Base-by-base conservation (phyloP, 2,888 invertebrate species). In the Graphium colonna region DNA sequence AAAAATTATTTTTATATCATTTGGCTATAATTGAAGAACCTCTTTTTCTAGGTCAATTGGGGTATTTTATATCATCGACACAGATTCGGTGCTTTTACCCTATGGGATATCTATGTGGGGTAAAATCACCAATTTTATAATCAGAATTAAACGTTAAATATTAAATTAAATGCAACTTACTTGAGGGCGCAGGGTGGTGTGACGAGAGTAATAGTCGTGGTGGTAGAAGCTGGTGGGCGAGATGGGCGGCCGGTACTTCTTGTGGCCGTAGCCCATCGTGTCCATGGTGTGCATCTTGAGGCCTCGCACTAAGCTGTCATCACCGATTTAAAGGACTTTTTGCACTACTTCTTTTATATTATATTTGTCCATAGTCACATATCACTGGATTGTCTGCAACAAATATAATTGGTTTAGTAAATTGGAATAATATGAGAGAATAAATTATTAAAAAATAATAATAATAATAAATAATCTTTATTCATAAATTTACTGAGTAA, bases 251-350 rank as follows among this genome's bases (percentile, higher is more conserved):
- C 92, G 89, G 75, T 91, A 92, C 74, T 93, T 93, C 79, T 91
- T 91, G 77, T 92, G 92, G 71, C 92, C 88, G 69, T 90, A 92
- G 74, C 91, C 91, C 90, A 92, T 90, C 41, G 92, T 92, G 72
- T 92, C 92, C 92, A 92, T 92, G 28, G 90, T 90, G 60, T 88
- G 87, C 89, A 89, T 89, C 58, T 59, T 73, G 64, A 51, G n/a
- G 61, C 10, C 33, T 10, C 26, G 26, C 26, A 26, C 26, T 26
- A 7, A 42, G 17, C 59, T 31, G 28, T 12, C 38, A 28, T 33
- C 38, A 17, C 44, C 65, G 10, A 33, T 9, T 10, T 33, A 33
- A 7, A 33, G 4, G 7, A 5, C 4, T 7, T 26, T 26, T 26
- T 26, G 26, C 26, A 26, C 26, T n/a, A 33, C 33, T 28, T 7